Percentiles rank a stretch among this genome's conserved stretches.
Evolutionary conservation across 92 coral and sea anemone genomes (phyloP).

Genomic region (Hydrozoanthus gracilis): DNA sequence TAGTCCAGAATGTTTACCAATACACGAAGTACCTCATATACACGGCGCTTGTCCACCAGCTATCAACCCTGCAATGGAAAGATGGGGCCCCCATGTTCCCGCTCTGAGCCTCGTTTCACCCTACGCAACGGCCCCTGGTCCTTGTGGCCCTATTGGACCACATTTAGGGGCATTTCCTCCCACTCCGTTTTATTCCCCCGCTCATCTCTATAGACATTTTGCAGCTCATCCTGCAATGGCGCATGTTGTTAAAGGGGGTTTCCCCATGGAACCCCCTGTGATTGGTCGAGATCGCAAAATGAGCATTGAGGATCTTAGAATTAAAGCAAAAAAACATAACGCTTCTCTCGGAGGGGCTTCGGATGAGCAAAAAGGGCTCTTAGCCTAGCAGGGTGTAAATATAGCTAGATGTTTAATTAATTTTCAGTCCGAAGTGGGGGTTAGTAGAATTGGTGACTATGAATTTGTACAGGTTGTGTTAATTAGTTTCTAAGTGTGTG

Average conservation of each 20-base stretch:
- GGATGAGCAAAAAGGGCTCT: conserved; percentile 39
- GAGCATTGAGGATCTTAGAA: conserved; percentile 85
- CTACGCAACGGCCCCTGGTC: conserved; percentile 79
- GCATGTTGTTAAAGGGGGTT: conserved; percentile 68
- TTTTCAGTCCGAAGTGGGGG: background rate
- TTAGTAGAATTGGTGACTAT: background rate
- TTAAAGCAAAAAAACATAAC: conserved; percentile 81
- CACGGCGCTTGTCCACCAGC: conserved; percentile 59
- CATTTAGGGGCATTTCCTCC: conserved; percentile 59
- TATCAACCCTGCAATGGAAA: conserved; percentile 64
- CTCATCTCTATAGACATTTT: conserved; percentile 71
- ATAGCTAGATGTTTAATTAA: background rate
- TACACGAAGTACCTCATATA: conserved; percentile 70
- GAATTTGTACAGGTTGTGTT: background rate
- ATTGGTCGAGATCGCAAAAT: conserved; percentile 72
- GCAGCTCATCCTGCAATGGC: conserved; percentile 74
- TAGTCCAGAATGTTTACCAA: conserved; percentile 68
- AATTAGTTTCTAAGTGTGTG: too few relatives aligned
- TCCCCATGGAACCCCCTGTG: conserved; percentile 56
- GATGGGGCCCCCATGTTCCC: conserved; percentile 89
- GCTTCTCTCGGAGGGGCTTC: conserved; percentile 8
- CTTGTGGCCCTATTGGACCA: conserved; percentile 75
- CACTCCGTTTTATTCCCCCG: conserved; percentile 70
- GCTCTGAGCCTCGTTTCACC: conserved; percentile 93
- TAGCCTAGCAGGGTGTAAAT: background rate